Conservation (phyloP, 2,888 invertebrate genomes). For the Tenthredo scrophulariae region DNA sequence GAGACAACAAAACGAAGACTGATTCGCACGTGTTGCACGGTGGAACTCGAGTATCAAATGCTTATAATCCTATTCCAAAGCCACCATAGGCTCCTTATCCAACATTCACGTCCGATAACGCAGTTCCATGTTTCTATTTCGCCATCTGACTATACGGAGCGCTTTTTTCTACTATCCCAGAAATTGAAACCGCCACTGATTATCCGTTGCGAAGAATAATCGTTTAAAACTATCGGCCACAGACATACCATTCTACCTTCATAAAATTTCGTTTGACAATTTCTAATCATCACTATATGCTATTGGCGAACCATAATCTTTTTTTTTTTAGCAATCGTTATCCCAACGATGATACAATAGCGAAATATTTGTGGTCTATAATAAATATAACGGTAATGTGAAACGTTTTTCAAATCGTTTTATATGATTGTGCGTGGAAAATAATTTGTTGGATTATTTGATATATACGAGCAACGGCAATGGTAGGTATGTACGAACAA, state of each 20-base stretch:
- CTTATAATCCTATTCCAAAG: not conserved
- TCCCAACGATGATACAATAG: not conserved
- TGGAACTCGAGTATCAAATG: not conserved
- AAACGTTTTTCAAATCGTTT: not conserved
- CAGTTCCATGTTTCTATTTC: slow-evolving; percentile 2
- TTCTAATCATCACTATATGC: not conserved
- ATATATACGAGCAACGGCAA: not conserved
- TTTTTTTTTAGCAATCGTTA: not conserved
- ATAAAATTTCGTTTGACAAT: not conserved
- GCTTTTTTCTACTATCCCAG: no score
- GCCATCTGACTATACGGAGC: not conserved
- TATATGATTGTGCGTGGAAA: not conserved
- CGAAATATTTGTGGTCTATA: not conserved
- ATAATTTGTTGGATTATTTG: not conserved
- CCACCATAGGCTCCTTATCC: slow-evolving; percentile 13
- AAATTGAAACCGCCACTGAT: no score
- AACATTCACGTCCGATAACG: slow-evolving; percentile 32
- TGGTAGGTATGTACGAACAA: not conserved
- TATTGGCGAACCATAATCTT: not conserved
- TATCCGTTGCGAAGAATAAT: not conserved
- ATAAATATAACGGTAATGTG: not conserved
- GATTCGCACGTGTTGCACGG: not conserved
- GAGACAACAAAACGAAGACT: not conserved
- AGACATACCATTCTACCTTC: no score
- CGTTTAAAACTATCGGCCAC: not conserved